These are phyloP conservation scores for Coelinius sp. DNA, from an alignment of 2,888 invertebrate species.

Conservation along the genomic window DNA sequence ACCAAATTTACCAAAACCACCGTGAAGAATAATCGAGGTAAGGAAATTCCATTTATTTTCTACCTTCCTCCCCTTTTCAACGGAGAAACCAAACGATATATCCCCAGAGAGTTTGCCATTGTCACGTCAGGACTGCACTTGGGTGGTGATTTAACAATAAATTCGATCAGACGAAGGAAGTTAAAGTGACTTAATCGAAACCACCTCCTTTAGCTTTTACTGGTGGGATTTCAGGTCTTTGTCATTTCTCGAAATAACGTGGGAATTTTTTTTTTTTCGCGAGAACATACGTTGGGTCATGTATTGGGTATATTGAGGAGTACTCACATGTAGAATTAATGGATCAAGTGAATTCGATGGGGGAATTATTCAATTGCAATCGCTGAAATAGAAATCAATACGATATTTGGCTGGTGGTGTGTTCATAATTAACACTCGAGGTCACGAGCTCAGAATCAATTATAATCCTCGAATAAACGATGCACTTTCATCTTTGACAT, in stretches of 20 bases:
- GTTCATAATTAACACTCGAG: neutral
- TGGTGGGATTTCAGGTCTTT: neutral
- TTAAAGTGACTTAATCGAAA: neutral
- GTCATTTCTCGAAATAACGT: neutral
- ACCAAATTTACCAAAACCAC: neutral
- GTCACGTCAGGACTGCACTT: conserved; percentile 6
- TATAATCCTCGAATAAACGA: neutral
- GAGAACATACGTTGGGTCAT: neutral
- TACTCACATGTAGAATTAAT: too few relatives aligned
- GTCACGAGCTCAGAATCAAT: neutral
- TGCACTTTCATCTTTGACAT: neutral
- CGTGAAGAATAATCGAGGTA: neutral
- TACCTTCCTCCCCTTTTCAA: neutral
- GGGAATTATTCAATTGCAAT: neutral
- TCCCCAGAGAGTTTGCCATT: neutral
- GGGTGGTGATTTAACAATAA: neutral
- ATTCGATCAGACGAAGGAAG: neutral
- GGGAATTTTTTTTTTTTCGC: neutral
- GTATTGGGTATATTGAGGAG: neutral
- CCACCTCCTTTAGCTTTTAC: neutral
- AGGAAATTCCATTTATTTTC: conserved; percentile 1
- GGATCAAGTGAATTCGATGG: neutral
- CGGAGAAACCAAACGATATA: neutral
- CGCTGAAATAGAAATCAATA: neutral
- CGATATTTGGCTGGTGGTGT: neutral